Percentiles rank a stretch among this genome's conserved stretches.
Conservation (phyloP, 2,113 vertebrate species). For the Camelus dromedarius region DNA sequence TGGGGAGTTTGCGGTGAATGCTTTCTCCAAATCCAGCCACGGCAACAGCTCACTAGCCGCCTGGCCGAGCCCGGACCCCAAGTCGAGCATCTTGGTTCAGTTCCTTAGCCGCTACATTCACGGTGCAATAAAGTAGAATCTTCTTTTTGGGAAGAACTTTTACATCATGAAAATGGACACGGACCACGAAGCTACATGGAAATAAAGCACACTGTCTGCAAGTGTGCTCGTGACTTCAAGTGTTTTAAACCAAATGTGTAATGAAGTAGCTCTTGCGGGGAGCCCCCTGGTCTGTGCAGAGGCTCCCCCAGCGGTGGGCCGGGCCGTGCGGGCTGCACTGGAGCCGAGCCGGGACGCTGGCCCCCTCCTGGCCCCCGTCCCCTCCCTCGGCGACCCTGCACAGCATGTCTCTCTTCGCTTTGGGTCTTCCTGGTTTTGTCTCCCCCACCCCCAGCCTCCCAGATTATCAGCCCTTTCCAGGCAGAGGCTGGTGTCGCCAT, state of each 20-base stretch:
- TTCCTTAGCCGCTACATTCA: background rate
- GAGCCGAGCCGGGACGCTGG: background rate
- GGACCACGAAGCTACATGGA: constrained; percentile 21
- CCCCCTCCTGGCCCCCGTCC: background rate
- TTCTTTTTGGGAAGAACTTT: background rate
- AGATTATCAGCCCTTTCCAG: background rate
- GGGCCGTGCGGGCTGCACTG: too few species aligned
- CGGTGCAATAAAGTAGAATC: background rate
- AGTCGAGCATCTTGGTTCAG: background rate
- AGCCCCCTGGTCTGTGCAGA: background rate
- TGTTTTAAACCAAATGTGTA: constrained; percentile 11
- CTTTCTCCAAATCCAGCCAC: background rate
- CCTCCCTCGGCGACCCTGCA: background rate
- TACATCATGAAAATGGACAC: constrained; percentile 8
- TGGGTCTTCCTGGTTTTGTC: background rate
- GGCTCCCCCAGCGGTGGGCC: background rate
- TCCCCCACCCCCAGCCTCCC: background rate
- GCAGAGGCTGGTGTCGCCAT: background rate
- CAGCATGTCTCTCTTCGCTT: background rate
- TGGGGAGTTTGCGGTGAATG: background rate
- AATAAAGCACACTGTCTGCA: background rate
- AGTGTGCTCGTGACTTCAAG: background rate
- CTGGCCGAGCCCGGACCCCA: background rate
- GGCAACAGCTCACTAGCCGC: background rate
- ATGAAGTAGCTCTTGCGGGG: background rate